Conservation (phyloP, 1,140 invertebrate genomes). For the Wasmannia auropunctata region DNA sequence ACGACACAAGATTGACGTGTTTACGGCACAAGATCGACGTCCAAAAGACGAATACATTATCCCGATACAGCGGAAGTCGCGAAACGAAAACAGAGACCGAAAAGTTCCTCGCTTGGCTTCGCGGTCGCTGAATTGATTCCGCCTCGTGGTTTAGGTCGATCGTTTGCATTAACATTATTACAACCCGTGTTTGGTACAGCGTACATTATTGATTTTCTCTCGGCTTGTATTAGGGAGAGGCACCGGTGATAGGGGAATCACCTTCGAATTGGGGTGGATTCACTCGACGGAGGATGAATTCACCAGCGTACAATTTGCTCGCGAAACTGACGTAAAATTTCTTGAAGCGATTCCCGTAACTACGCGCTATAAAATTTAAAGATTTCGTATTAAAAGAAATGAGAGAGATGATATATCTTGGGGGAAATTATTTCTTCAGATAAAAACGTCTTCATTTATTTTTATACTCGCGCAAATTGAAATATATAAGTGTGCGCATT, state of each 20-base stretch:
- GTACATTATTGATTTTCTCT: constrained; percentile 37
- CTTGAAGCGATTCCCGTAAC: background rate
- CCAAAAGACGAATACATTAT: background rate
- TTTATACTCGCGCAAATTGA: background rate
- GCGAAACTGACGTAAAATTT: background rate
- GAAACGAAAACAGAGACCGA: background rate
- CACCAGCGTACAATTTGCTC: background rate
- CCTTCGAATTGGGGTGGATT: background rate
- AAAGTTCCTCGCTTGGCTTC: background rate
- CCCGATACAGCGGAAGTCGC: background rate
- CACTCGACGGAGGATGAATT: background rate
- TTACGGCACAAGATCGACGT: background rate
- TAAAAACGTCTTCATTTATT: constrained; percentile 8
- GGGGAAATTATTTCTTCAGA: background rate
- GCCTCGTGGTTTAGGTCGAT: background rate
- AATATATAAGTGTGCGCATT: background rate
- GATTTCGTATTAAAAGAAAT: background rate
- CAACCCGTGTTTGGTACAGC: background rate
- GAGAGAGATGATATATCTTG: background rate
- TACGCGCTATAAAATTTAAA: background rate
- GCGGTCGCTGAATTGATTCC: background rate
- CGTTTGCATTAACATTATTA: constrained; percentile 20
- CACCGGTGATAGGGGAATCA: background rate
- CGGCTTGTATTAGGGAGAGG: constrained; percentile 8
- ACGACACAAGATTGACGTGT: too few species aligned